phyloP scores from a whole-genome alignment of 2,888 invertebrate genomes.

The Megamerina dolium region DNA sequence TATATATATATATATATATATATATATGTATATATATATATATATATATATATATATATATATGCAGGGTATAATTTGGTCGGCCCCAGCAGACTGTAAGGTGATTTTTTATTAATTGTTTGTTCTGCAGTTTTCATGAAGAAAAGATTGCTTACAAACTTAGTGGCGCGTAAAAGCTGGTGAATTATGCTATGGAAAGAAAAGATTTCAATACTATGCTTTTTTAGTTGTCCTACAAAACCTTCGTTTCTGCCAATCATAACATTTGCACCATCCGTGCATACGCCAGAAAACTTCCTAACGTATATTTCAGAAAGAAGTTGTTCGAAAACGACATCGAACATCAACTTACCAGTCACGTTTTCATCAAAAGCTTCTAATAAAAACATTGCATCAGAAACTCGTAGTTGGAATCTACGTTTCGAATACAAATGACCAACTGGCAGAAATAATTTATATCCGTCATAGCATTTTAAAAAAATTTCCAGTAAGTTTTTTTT shows the following conservation, averaged over 20 bases:
- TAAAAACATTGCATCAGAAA: slow-evolving; percentile 6
- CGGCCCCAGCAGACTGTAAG: too few relatives aligned
- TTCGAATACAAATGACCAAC: slow-evolving; percentile 5
- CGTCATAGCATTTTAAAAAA: too few relatives aligned
- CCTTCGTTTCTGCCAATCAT: too few relatives aligned
- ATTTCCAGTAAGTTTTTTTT: too few relatives aligned
- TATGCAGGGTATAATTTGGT: too few relatives aligned
- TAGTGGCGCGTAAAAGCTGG: background rate
- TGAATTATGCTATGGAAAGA: slow-evolving; percentile 2
- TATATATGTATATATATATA: too few relatives aligned
- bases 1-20: too few relatives aligned
- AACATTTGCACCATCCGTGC: too few relatives aligned
- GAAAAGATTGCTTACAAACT: background rate
- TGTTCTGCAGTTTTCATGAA: slow-evolving; percentile 1
- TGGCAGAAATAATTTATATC: slow-evolving; percentile 3
- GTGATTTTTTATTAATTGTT: slow-evolving; percentile 1
- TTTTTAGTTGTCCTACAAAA: too few relatives aligned
- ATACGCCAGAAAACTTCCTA: slow-evolving; percentile 3
- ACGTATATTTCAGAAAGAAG: too few relatives aligned
- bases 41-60: too few relatives aligned
- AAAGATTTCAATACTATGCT: background rate
- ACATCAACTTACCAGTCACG: slow-evolving; percentile 4
- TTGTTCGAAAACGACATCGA: slow-evolving; percentile 2
- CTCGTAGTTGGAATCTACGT: slow-evolving; percentile 3
- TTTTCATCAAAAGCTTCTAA: too few relatives aligned